Evolutionary conservation across 2,113 vertebrate genomes (phyloP).

Genomic region (Oreochromis tanganicae): DNA sequence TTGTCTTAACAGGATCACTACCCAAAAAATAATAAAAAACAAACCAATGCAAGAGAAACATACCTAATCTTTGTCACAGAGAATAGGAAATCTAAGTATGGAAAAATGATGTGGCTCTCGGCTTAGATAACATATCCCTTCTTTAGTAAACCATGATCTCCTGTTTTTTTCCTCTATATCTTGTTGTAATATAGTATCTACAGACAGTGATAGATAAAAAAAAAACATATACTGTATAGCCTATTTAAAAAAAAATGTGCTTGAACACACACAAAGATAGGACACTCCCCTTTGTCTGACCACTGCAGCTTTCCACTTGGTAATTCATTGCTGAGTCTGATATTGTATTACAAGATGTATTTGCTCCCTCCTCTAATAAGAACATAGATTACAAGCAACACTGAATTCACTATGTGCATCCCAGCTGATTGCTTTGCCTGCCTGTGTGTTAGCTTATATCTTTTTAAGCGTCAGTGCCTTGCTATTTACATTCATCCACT

Average conservation of each 20-base stretch:
- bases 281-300: not conserved
- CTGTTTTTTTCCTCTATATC: not conserved
- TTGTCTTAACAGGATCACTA: not conserved
- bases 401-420: slow-evolving; percentile 32
- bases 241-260: not conserved
- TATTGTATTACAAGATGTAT: slow-evolving; percentile 59
- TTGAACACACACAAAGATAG: not conserved
- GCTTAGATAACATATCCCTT: not conserved
- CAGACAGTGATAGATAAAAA: not conserved
- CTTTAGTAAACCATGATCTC: not conserved
- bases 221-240: not conserved
- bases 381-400: slow-evolving; percentile 52
- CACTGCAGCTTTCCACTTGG: not conserved
- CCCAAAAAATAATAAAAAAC: not conserved
- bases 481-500: slow-evolving; percentile 59
- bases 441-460: slow-evolving; percentile 39
- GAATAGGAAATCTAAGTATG: not conserved
- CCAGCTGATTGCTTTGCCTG: slow-evolving; percentile 33
- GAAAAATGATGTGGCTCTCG: not conserved
- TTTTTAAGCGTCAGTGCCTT: slow-evolving; percentile 37
- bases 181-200: not conserved
- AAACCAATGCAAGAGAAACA: not conserved
- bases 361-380: slow-evolving; percentile 59
- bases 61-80: not conserved
- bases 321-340: slow-evolving; percentile 46